phyloP scores from a whole-genome alignment of 2,888 invertebrate species.

The Agrochola lychnidis region DNA sequence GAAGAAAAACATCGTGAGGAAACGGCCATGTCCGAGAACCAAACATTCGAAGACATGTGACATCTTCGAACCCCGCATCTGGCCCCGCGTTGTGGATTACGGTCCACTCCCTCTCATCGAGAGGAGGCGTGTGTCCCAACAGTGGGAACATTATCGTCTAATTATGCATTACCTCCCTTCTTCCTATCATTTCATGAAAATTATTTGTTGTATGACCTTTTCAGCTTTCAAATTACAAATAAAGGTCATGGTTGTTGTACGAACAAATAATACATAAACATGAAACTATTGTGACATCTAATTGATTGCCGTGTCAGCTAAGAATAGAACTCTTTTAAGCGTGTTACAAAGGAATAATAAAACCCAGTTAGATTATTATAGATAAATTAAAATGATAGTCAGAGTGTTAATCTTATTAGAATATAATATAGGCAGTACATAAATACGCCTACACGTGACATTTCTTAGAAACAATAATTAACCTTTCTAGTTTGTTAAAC shows the following conservation, averaged over 20 bases:
- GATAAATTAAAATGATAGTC: not conserved
- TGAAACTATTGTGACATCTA: not conserved
- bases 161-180: too few relatives aligned
- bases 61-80: too few relatives aligned
- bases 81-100: too few relatives aligned
- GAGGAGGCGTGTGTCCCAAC: too few relatives aligned
- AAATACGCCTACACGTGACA: constrained; percentile 1
- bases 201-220: constrained; percentile 8
- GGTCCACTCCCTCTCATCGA: too few relatives aligned
- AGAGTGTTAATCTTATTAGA: not conserved
- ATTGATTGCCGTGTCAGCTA: constrained; percentile 2
- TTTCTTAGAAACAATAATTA: constrained; percentile 19
- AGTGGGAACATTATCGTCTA: too few relatives aligned
- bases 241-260: constrained; percentile 6
- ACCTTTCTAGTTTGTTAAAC: not conserved
- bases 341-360: not conserved
- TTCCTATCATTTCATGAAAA: not conserved
- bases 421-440: not conserved
- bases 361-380: not conserved
- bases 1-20: too few relatives aligned
- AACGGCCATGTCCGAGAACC: too few relatives aligned
- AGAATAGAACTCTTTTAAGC: constrained; percentile 1
- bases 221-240: constrained; percentile 23
- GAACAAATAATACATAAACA: constrained; percentile 9
- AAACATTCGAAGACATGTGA: too few relatives aligned